Base-by-base conservation (phyloP, 1,140 invertebrate genomes). In the Vanessa tameamea region DNA sequence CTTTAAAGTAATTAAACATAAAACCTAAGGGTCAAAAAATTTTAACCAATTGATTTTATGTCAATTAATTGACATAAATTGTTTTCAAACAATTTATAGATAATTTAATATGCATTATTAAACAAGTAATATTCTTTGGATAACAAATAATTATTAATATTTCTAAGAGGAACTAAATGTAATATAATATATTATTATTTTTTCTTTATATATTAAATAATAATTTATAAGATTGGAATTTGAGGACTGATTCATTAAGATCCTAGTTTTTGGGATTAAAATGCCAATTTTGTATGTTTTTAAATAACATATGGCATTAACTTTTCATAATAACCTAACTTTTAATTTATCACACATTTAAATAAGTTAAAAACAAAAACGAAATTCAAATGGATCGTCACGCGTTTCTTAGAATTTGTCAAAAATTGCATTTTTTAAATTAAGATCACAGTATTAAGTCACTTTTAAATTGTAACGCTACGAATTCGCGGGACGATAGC, bases 391-490 rank as follows among this genome's bases (percentile, higher is more conserved):
- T 78, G 72, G 81, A 91, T 90, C 87, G 82, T 92, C 87, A 59
- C 85, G 81, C 83, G 68, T 82, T 83, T 89, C 85, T 87, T 79
- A 89, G 90, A 92, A 90, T 87, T 90, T 88, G 87, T 91, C 88
- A 88, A 92, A 90, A 92, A 89, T 87, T 91, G 84, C 82, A 43
- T 81, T 89, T 86, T 83, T 91, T 92, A 92, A 92, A 92, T 90
- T 92, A 92, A 92, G 89, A 92, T 92, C 91, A 92, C 91, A 92
- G 91, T 89, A 90, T 91, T 92, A 92, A 92, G 90, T 92, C 91
- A 92, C 89, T 76, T 82, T 89, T 84, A 84, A 90, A 89, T 91
- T 90, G 83, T 89, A 89, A 88, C 85, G 87, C 87, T 86, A 92
- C 81, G 85, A 91, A 88, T 85, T 82, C 76, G 84, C 84, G 82